phyloP scores from a whole-genome alignment of 2,113 vertebrate species.

The Calyptommatus sinebrachiatus region DNA sequence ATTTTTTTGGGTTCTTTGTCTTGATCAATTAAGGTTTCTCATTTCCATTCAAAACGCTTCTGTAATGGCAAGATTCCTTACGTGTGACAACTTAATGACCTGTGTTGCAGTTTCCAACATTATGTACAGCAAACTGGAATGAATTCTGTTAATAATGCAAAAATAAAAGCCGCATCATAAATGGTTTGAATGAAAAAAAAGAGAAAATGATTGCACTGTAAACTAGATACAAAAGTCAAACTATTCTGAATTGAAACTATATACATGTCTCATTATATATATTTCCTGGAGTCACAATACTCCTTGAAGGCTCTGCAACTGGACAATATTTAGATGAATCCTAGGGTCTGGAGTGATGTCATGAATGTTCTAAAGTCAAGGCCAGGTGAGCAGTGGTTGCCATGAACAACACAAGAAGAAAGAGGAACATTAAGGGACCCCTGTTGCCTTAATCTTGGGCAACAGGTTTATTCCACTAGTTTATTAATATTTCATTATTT shows the following conservation, averaged over 20 bases:
- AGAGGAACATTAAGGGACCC: no score
- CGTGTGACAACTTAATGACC: conserved; percentile 55
- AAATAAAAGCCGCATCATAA: conserved; percentile 61
- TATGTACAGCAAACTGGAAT: conserved; percentile 64
- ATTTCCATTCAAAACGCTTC: conserved; percentile 77
- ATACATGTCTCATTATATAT: no score
- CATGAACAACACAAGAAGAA: no score
- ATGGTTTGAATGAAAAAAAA: conserved; percentile 18
- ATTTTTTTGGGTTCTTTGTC: conserved; percentile 61
- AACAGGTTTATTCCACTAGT: no score
- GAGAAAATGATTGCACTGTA: neutral
- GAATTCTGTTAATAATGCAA: conserved; percentile 58
- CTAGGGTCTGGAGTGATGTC: no score
- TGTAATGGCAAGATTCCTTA: conserved; percentile 62
- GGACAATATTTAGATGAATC: no score
- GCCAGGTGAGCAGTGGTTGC: no score
- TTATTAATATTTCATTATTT: neutral
- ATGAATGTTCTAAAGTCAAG: no score
- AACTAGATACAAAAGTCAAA: neutral
- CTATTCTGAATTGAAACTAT: neutral
- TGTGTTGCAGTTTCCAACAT: conserved; percentile 58
- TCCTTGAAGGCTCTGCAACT: no score
- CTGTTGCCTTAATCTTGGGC: no score
- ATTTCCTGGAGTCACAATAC: no score
- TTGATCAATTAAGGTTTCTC: conserved; percentile 68